Base-by-base conservation (phyloP, 1,140 invertebrate species). In the Meloidogyne chitwoodi region DNA sequence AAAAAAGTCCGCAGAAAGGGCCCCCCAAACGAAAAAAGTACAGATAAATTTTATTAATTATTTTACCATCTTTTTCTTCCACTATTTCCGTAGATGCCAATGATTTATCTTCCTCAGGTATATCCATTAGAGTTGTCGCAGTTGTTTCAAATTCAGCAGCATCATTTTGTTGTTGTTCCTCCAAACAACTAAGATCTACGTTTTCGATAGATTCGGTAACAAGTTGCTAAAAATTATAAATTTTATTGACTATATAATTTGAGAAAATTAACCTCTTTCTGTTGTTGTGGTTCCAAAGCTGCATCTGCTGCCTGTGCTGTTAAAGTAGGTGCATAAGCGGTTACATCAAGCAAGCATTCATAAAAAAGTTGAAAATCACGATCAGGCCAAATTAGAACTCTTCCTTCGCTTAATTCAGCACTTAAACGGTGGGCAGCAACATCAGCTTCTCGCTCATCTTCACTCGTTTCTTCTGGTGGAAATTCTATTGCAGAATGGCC, bases 301-400 rank as follows among this genome's bases (percentile, higher is more conserved):
- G 19, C 75, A n/a, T 41, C 56, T 38, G 27, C 27, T 76, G 27
- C n/a, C 41, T 65, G 68, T 29, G 34, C 48, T 12, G 67, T 24
- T 0, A 38, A n/a, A n/a, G 63, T 41, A 31, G 63, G 63, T 41
- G 29, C 26, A 68, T 64, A 76, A n/a, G 48, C 48, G 1, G 62
- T 56, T 27, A 76, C 64, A 24, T 76, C 70, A n/a, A 26, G 94
- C 44, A 98, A 88, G 86, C 92, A 92, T 83, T 95, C 94, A 88
- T 99, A 98, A 85, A 98, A 98, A 67, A 92, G 90, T 86, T 93
- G 91, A 0, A 93, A 94, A 87, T 98, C 95, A 82, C 96, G 93
- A 89, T 98, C 95, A 79, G 96, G 94, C 94, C 77, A 81, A 6
- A 81, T 48, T 24, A 31, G 19, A 26, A 41, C 26, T 44, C 63